A percentile compares a stretch with the other conserved stretches of the same genome.
Evolutionary conservation across 2,113 vertebrate species (phyloP).

Genomic region (Coryphaenoides rupestris): DNA sequence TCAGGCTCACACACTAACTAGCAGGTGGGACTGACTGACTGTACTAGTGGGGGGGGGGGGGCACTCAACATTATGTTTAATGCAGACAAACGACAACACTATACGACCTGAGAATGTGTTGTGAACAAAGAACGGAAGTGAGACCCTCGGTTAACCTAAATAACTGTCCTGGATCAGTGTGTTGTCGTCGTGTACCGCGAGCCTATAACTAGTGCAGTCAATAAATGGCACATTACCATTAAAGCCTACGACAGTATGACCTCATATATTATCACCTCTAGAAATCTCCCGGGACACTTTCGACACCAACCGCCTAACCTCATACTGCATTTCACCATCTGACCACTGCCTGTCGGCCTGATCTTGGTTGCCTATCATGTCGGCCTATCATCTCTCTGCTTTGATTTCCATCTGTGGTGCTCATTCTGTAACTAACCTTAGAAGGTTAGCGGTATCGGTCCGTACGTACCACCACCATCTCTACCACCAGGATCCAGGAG

Average conservation of each 20-base stretch:
- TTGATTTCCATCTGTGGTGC: too few species aligned
- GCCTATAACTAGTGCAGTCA: constrained; percentile 38
- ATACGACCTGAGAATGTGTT: neutral
- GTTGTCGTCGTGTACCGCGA: constrained; percentile 26
- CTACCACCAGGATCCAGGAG: too few species aligned
- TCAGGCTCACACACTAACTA: neutral
- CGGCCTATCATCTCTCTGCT: constrained; percentile 27
- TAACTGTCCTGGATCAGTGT: constrained; percentile 25
- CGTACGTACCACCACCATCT: too few species aligned
- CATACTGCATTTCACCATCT: too few species aligned
- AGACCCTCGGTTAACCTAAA: constrained; percentile 29
- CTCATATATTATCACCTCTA: constrained; percentile 68
- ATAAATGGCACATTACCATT: constrained; percentile 69
- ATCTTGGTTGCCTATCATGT: constrained; percentile 33
- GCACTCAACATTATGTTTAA: neutral
- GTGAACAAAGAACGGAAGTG: constrained; percentile 1
- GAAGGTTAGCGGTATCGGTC: too few species aligned
- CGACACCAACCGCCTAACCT: too few species aligned
- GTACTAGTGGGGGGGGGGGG: too few species aligned
- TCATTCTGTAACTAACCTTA: neutral
- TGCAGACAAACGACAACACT: neutral
- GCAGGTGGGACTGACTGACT: too few species aligned
- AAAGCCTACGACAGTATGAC: constrained; percentile 68
- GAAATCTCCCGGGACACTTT: constrained; percentile 59
- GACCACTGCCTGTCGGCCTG: constrained; percentile 19